A percentile compares a stretch with the other conserved stretches of the same genome.
These are phyloP conservation scores for Chaetodon auriga DNA, from an alignment of 2,113 vertebrate genomes.

Conservation along the genomic window DNA sequence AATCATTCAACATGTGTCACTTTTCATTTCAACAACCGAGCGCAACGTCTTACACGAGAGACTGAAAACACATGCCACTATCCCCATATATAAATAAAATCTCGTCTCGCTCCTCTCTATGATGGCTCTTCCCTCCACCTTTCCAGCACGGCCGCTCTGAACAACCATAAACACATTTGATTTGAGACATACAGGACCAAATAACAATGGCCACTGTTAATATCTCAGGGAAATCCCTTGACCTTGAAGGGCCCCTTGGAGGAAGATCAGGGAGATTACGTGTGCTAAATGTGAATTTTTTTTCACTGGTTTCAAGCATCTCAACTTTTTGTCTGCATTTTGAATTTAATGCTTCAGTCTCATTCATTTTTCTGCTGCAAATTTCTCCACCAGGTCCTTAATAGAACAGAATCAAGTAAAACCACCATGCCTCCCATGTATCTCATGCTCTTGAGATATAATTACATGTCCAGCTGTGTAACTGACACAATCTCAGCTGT, in stretches of 20 bases:
- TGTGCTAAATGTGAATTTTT: background rate
- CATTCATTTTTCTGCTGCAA: background rate
- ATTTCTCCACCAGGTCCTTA: background rate
- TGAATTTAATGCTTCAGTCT: background rate
- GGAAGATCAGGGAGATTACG: background rate
- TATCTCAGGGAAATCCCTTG: too few species aligned
- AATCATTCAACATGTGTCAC: too few species aligned
- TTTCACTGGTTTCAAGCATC: background rate
- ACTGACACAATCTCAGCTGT: constrained; percentile 35
- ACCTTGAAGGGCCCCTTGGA: background rate
- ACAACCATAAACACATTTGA: too few species aligned
- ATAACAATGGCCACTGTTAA: too few species aligned
- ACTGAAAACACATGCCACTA: too few species aligned
- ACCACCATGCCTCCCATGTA: background rate
- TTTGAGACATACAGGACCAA: too few species aligned
- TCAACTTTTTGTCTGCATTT: background rate
- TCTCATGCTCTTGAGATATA: constrained; percentile 8
- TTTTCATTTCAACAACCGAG: too few species aligned
- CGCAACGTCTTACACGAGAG: too few species aligned
- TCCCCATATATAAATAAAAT: too few species aligned
- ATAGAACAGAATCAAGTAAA: background rate
- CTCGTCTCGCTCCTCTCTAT: too few species aligned
- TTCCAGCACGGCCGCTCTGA: too few species aligned
- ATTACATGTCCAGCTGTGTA: constrained; percentile 45
- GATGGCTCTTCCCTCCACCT: too few species aligned